Evolutionary conservation across 30 jellyfish, hydroid and myxozoan species (phyloP).

Genomic region (Cassiopea xamachana): DNA sequence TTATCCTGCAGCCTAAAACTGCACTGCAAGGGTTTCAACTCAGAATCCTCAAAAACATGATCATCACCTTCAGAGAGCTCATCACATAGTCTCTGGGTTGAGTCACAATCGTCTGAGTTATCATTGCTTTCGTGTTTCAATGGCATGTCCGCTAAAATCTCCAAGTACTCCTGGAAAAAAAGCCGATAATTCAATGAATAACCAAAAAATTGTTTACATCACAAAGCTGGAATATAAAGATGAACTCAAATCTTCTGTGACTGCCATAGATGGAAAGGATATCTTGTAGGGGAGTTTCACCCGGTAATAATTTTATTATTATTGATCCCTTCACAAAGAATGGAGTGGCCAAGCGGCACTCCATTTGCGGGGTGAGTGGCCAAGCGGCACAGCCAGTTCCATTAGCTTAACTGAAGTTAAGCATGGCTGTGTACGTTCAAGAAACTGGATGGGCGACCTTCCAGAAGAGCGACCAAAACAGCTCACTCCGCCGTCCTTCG

Average conservation of each 20-base stretch:
- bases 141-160: constrained; percentile 70
- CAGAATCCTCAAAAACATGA: constrained; percentile 69
- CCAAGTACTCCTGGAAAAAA: constrained; percentile 69
- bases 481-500: too few relatives aligned
- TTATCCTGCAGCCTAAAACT: constrained; percentile 8
- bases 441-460: too few relatives aligned
- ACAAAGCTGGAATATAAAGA: too few relatives aligned
- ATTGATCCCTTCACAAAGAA: background rate
- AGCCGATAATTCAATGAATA: background rate
- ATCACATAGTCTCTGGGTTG: constrained; percentile 37
- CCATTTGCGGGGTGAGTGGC: background rate
- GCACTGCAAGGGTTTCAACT: constrained; percentile 31
- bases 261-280: background rate
- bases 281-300: background rate
- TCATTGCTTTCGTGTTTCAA: constrained; percentile 65
- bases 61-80: constrained; percentile 67
- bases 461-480: too few relatives aligned
- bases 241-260: background rate
- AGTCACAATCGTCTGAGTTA: constrained; percentile 66
- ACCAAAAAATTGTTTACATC: background rate
- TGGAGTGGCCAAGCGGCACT: background rate
- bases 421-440: too few relatives aligned
- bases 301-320: background rate
- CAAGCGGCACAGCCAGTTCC: too few relatives aligned
- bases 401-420: too few relatives aligned